phyloP scores from a whole-genome alignment of 2,888 invertebrate genomes.

The Athalia circularis region DNA sequence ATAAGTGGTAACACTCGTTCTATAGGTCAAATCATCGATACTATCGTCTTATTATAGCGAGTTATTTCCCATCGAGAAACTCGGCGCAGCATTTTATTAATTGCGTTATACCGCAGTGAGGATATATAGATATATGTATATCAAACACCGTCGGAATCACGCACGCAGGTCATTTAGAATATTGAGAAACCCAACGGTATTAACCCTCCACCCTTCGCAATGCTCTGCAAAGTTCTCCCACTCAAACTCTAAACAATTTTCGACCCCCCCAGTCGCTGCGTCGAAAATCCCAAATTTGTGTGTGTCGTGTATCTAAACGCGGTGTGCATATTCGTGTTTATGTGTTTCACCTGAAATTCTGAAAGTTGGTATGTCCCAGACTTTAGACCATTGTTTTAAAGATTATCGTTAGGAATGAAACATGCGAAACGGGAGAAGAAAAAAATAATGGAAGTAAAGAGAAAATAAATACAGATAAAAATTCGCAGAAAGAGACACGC shows the following conservation, averaged over 20 bases:
- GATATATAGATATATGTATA: background rate
- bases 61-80: constrained; percentile 27
- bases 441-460: background rate
- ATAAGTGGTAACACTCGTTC: no score
- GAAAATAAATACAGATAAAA: background rate
- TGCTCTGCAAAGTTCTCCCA: no score
- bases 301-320: background rate
- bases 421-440: background rate
- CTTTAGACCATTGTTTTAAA: no score
- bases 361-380: constrained; percentile 10
- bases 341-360: constrained; percentile 12
- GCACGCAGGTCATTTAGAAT: constrained; percentile 39
- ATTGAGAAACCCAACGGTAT: constrained; percentile 26
- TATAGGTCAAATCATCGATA: background rate
- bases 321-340: constrained; percentile 22
- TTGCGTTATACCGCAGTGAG: constrained; percentile 15
- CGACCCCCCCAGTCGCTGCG: no score
- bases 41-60: constrained; percentile 10
- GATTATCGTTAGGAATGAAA: no score
- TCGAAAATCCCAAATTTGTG: background rate
- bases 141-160: background rate
- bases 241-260: no score
- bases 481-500: background rate
- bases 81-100: constrained; percentile 38
- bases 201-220: no score